A percentile compares a stretch with the other conserved stretches of the same genome.
Evolutionary conservation across 2,113 vertebrate genomes (phyloP).

Genomic region (Uropsilus gracilis): DNA sequence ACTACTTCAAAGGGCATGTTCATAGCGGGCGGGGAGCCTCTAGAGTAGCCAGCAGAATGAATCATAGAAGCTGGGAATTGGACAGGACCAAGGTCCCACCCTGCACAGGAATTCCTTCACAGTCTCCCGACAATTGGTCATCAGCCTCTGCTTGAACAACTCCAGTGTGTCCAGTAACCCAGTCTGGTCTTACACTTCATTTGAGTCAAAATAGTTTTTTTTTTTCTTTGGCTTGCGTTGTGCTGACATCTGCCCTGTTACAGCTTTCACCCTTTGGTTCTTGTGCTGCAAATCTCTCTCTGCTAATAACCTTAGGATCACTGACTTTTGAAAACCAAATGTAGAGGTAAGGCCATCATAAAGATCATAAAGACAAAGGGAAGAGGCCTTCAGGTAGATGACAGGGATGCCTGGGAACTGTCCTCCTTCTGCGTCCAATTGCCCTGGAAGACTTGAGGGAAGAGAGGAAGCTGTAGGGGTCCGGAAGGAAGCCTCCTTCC

Average conservation of each 20-base stretch:
- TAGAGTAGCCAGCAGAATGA: conserved; percentile 74
- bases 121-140: conserved; percentile 66
- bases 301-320: background rate
- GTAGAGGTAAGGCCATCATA: background rate
- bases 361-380: background rate
- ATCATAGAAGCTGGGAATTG: conserved; percentile 72
- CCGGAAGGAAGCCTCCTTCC: background rate
- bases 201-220: background rate
- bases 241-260: background rate
- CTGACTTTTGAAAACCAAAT: background rate
- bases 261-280: background rate
- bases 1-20: conserved; percentile 57
- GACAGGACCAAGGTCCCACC: conserved; percentile 75
- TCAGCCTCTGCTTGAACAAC: conserved; percentile 55
- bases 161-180: conserved; percentile 50
- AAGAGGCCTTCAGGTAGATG: background rate
- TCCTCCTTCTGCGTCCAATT: background rate
- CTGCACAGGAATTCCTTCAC: conserved; percentile 75
- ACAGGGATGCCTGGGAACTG: background rate
- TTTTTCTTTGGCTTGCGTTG: background rate
- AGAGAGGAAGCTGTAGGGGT: background rate
- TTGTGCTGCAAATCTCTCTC: background rate
- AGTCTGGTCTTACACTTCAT: conserved; percentile 25
- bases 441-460: background rate
- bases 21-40: conserved; percentile 59